A percentile compares a stretch with the other conserved stretches of the same genome.
phyloP scores from a whole-genome alignment of 2,113 vertebrate species.

The Rhynchomys soricoides region DNA sequence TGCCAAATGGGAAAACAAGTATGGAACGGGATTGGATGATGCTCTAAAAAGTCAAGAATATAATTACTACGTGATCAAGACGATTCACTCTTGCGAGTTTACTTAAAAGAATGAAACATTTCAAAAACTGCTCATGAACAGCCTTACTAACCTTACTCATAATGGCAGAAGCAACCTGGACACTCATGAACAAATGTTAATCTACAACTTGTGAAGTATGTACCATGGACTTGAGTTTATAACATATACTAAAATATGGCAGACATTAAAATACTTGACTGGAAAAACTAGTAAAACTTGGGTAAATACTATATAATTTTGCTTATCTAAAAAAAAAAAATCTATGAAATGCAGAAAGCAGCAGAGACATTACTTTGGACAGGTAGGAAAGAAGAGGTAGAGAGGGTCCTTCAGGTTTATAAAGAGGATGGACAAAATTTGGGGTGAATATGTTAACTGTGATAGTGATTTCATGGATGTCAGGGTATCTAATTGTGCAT shows the following conservation, averaged over 20 bases:
- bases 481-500: neutral
- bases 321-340: neutral
- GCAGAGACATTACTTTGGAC: neutral
- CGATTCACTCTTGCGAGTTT: neutral
- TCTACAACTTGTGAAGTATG: neutral
- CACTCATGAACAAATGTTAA: neutral
- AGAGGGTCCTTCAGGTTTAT: neutral
- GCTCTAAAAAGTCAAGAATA: neutral
- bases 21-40: neutral
- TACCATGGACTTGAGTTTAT: neutral
- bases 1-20: neutral
- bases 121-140: neutral
- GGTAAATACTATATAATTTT: neutral
- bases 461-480: neutral
- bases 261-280: slow-evolving; percentile 12
- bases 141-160: neutral
- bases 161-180: neutral
- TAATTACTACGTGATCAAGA: neutral
- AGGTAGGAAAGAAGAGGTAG: neutral
- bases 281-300: neutral
- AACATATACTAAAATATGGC: neutral
- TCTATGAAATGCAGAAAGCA: neutral
- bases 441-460: neutral
- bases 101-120: neutral
- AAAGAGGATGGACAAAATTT: neutral